These are phyloP conservation scores for Helicoverpa armigera DNA, from an alignment of 1,140 invertebrate genomes.

Conservation along the genomic window DNA sequence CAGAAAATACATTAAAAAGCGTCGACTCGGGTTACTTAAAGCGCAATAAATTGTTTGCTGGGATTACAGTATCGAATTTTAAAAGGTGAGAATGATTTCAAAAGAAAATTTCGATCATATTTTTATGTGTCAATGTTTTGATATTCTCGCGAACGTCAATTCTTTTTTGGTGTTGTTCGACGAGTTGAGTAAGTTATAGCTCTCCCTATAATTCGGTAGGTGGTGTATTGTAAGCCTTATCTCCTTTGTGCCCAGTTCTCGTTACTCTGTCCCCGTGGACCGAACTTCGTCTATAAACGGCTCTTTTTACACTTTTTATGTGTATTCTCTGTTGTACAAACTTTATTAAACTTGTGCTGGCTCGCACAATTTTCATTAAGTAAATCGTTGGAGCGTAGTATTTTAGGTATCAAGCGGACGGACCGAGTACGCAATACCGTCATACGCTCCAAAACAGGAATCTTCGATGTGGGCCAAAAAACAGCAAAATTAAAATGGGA, in stretches of 20 bases:
- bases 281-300: conserved; percentile 34
- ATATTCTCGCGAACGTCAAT: conserved; percentile 18
- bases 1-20: conserved; percentile 35
- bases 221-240: conserved; percentile 15
- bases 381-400: conserved; percentile 34
- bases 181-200: background rate
- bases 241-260: conserved; percentile 18
- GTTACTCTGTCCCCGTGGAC: conserved; percentile 10
- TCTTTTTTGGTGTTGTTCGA: background rate
- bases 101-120: conserved; percentile 13
- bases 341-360: conserved; percentile 22
- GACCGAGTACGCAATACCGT: no score
- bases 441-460: no score
- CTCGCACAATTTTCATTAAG: conserved; percentile 15
- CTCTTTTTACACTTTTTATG: conserved; percentile 38
- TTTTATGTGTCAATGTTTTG: background rate
- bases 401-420: no score
- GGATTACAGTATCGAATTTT: conserved; percentile 22
- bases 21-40: conserved; percentile 34
- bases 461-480: no score
- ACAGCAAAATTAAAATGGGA: no score
- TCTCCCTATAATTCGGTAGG: background rate
- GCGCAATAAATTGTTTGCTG: conserved; percentile 23
- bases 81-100: conserved; percentile 31
- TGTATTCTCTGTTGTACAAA: conserved; percentile 31